Base-by-base conservation (phyloP, 1,140 invertebrate genomes). In the Trichogramma pretiosum region DNA sequence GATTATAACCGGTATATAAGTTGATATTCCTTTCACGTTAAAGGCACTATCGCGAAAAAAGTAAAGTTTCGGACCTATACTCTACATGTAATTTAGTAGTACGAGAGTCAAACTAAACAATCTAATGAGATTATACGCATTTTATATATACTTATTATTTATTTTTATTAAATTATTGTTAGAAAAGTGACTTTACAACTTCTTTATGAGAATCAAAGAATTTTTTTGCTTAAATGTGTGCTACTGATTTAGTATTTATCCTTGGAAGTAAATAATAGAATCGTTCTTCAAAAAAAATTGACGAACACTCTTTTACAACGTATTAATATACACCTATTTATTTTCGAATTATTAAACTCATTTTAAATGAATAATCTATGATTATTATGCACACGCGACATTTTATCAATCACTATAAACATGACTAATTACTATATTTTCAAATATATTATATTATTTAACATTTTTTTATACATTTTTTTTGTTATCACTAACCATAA, bases 381-480 rank as follows among this genome's bases (percentile, higher is more conserved):
- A n/a, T n/a, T n/a, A n/a, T n/a, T n/a, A n/a, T n/a, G n/a, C n/a
- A n/a, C n/a, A n/a, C n/a, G n/a, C n/a, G n/a, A n/a, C n/a, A 26
- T 23, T 28, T 52, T 30, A 23, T 46, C 30, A 45, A 35, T 17
- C 37, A 44, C n/a, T 51, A 51, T 40, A 22, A 48, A 48, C 51
- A 40, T 36, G 46, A 42, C 37, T 40, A 23, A 39, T 49, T 39
- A 45, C 46, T 49, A 49, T 52, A 48, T 44, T 43, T 56, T 32
- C 21, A 44, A 49, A 22, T 51, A 49, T 55, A 52, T 53, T 28
- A n/a, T 56, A 37, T 26, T 58, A 48, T 60, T 48, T 53, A 60
- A 56, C 45, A 53, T 54, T 62, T 61, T 59, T 58, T 60, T 55
- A 55, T 58, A 55, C 45, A 56, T 53, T 55, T 56, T 61, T 57